Percentiles rank a stretch among this genome's conserved stretches.
Conservation (phyloP, 2,113 vertebrate species). For the Alaudala cheleensis region DNA sequence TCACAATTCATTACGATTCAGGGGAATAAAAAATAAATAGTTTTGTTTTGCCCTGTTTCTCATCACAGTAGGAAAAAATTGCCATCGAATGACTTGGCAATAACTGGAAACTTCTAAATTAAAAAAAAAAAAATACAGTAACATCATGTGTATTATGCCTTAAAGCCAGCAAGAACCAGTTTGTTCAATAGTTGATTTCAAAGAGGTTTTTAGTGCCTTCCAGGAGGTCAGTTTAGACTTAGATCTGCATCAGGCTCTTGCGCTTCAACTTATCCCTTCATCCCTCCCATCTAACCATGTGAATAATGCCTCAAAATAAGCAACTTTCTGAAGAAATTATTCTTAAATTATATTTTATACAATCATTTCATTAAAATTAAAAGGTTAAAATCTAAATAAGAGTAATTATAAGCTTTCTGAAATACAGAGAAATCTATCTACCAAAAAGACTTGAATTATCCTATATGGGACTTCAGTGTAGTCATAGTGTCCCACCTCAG, state of each 20-base stretch:
- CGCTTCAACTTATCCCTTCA: background rate
- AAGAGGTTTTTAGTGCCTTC: background rate
- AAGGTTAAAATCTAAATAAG: background rate
- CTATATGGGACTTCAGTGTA: background rate
- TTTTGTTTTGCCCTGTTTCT: background rate
- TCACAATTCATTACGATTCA: background rate
- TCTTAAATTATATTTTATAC: background rate
- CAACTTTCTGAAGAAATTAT: background rate
- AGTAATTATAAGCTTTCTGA: background rate
- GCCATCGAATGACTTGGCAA: background rate
- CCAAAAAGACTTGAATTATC: background rate
- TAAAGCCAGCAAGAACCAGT: background rate
- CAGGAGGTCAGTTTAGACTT: background rate
- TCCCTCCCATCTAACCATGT: background rate
- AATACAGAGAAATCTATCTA: background rate
- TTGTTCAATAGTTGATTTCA: background rate
- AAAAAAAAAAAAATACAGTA: background rate
- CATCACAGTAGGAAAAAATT: background rate
- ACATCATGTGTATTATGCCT: background rate
- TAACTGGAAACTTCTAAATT: background rate
- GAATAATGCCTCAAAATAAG: constrained; percentile 1
- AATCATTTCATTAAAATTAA: no score
- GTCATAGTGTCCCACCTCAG: background rate
- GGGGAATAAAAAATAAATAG: background rate
- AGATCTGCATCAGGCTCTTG: background rate